These are phyloP conservation scores for Lordiphosa collinella DNA, from an alignment of 1,140 invertebrate genomes.

Conservation along the genomic window DNA sequence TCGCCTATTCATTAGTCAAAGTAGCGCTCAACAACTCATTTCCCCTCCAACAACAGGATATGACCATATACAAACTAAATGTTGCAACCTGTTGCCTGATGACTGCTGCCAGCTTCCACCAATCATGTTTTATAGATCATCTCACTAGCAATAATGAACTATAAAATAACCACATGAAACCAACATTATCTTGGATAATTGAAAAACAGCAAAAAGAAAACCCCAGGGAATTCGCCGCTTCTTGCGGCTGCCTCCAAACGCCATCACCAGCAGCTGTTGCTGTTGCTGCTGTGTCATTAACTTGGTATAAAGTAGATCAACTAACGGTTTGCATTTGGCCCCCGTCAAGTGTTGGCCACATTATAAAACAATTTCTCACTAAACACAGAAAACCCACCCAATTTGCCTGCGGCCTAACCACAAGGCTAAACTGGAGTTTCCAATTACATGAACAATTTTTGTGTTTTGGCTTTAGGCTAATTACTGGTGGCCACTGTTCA, in stretches of 20 bases:
- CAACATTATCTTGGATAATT: slow-evolving; percentile 11
- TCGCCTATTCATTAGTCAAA: no score
- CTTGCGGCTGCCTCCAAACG: neutral
- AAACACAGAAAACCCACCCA: slow-evolving; percentile 7
- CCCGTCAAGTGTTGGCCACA: slow-evolving; percentile 10
- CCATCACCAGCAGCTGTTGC: no score
- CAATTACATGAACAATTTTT: slow-evolving; percentile 11
- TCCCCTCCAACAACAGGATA: no score
- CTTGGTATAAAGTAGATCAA: slow-evolving; percentile 10
- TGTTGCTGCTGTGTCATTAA: slow-evolving; percentile 7
- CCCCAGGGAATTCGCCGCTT: slow-evolving; percentile 1
- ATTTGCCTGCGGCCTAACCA: slow-evolving; percentile 10
- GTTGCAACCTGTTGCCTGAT: no score
- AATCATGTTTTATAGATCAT: slow-evolving; percentile 7
- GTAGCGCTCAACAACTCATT: no score
- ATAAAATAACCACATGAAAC: slow-evolving; percentile 8
- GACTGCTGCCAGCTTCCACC: neutral
- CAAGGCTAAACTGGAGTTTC: slow-evolving; percentile 7
- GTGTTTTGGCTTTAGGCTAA: slow-evolving; percentile 6
- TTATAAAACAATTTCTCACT: slow-evolving; percentile 17
- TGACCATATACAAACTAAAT: no score
- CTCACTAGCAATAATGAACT: slow-evolving; percentile 8
- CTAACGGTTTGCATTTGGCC: slow-evolving; percentile 7
- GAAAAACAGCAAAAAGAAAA: slow-evolving; percentile 3
- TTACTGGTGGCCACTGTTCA: slow-evolving; percentile 4